Conservation (phyloP, 2,113 vertebrate species). For the Eupsittula cactorum region DNA sequence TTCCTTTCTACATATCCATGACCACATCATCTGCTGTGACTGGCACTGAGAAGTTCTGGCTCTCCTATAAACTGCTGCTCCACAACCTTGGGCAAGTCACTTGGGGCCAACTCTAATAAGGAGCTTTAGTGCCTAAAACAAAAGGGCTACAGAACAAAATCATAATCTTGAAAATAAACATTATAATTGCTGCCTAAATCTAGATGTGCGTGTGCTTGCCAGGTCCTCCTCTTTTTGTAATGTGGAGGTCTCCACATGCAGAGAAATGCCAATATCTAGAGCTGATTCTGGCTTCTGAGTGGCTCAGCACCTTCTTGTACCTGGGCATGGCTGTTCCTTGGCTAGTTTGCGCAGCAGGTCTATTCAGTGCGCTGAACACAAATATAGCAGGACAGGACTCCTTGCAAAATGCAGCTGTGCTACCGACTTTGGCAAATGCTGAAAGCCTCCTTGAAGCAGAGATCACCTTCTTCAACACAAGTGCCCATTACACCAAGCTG, state of each 20-base stretch:
- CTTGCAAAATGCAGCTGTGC: neutral
- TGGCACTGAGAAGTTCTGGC: neutral
- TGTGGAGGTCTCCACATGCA: neutral
- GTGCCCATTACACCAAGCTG: neutral
- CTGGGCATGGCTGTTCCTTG: neutral
- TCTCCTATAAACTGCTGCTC: neutral
- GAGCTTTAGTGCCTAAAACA: neutral
- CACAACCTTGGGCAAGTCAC: neutral
- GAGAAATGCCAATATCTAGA: neutral
- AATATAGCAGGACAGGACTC: neutral
- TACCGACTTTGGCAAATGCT: neutral
- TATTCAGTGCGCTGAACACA: neutral
- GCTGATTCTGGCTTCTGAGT: neutral
- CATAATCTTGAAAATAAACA: neutral
- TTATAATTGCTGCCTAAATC: neutral
- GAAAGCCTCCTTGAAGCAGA: neutral
- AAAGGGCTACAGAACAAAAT: neutral
- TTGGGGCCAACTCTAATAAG: neutral
- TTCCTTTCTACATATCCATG: neutral
- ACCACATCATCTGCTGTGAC: neutral
- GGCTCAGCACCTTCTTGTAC: neutral
- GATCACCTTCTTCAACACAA: neutral
- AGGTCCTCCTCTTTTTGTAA: fast-evolving
- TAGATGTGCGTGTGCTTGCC: neutral
- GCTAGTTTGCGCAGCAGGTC: neutral